Evolutionary conservation across 2,797 vertebrate genomes (phyloP).

Genomic region (Manis pentadactyla): DNA sequence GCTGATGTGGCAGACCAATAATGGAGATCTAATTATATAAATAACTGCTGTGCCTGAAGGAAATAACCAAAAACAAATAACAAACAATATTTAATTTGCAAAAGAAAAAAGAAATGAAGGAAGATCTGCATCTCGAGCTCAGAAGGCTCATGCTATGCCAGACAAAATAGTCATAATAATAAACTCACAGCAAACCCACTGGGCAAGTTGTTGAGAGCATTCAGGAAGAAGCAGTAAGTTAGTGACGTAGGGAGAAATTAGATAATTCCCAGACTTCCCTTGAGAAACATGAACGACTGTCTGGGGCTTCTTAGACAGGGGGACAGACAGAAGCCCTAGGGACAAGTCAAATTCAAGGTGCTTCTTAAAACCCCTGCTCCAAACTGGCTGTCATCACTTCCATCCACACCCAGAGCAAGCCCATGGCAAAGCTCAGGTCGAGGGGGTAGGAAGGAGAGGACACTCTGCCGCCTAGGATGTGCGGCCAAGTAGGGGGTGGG

Average conservation of each 20-base stretch:
- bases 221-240: background rate
- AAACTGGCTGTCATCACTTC: background rate
- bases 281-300: background rate
- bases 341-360: background rate
- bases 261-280: background rate
- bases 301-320: background rate
- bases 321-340: background rate
- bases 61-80: background rate
- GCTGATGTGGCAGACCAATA: background rate
- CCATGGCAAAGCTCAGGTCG: background rate
- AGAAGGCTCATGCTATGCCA: background rate
- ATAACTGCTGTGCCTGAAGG: background rate
- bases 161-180: background rate
- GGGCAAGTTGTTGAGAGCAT: background rate
- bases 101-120: slow-evolving; percentile 36
- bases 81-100: background rate
- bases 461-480: background rate
- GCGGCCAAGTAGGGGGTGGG: background rate
- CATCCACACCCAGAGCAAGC: background rate
- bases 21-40: background rate
- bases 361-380: background rate
- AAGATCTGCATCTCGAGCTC: background rate
- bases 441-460: background rate
- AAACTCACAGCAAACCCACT: background rate
- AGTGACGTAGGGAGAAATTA: background rate